Percentiles rank a stretch among this genome's conserved stretches.
These are phyloP conservation scores for Sterrhoptilus dennistouni DNA, from an alignment of 2,113 vertebrate genomes.

Conservation along the genomic window DNA sequence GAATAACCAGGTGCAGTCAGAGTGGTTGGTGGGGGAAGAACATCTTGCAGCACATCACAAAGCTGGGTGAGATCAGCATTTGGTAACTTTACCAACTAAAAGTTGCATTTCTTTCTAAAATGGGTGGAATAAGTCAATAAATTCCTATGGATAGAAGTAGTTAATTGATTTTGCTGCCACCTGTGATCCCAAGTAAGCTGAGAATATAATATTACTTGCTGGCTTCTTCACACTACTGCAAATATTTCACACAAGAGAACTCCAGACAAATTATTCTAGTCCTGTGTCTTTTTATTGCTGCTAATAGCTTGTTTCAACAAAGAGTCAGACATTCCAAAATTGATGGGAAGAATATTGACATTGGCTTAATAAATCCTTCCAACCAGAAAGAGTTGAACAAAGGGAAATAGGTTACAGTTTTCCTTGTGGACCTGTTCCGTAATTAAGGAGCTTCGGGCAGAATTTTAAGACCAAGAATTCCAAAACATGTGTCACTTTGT, in stretches of 20 bases:
- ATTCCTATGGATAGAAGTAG: slow-evolving; percentile 49
- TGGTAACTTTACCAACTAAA: slow-evolving; percentile 1
- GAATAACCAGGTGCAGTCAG: not conserved
- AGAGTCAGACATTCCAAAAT: slow-evolving; percentile 57
- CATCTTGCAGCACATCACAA: not conserved
- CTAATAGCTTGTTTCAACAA: slow-evolving; percentile 72
- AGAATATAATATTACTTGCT: slow-evolving; percentile 45
- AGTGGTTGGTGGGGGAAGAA: not conserved
- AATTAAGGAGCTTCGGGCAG: slow-evolving; percentile 44
- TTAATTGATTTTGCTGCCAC: slow-evolving; percentile 72
- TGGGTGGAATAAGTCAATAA: slow-evolving; percentile 50
- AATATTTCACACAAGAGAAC: slow-evolving; percentile 64
- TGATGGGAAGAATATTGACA: slow-evolving; percentile 67
- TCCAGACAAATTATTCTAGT: slow-evolving; percentile 63
- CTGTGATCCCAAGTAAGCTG: slow-evolving; percentile 53
- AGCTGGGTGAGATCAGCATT: not conserved
- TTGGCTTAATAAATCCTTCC: slow-evolving; percentile 65
- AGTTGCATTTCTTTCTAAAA: slow-evolving; percentile 49
- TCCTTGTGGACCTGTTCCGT: slow-evolving; percentile 41
- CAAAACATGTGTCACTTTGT: slow-evolving; percentile 30
- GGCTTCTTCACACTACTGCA: not conserved
- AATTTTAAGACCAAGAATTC: slow-evolving; percentile 51
- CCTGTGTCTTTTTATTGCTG: slow-evolving; percentile 66
- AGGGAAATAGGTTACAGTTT: slow-evolving; percentile 44
- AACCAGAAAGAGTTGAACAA: slow-evolving; percentile 59